phyloP scores from a whole-genome alignment of 2,797 vertebrate genomes.

The Tapirus indicus region DNA sequence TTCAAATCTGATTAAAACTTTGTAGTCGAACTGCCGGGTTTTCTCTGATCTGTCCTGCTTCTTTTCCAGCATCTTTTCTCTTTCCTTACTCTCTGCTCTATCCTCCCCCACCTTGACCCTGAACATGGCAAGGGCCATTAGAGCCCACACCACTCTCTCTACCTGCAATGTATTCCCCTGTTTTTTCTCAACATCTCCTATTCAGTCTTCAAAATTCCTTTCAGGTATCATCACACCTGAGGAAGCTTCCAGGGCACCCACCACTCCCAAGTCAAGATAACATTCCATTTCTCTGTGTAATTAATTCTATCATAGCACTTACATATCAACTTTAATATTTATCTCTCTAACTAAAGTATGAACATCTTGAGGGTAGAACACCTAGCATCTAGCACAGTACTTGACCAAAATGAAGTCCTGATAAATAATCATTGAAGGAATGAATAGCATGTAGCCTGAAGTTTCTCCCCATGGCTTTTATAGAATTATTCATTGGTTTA shows the following conservation, averaged over 20 bases:
- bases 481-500: conserved; percentile 33
- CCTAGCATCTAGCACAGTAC: background rate
- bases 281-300: conserved; percentile 32
- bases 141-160: background rate
- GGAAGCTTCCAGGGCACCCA: background rate
- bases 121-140: background rate
- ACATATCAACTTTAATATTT: background rate
- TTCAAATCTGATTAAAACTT: background rate
- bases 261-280: background rate
- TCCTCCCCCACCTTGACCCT: background rate
- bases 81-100: background rate
- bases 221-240: background rate
- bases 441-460: background rate
- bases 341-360: background rate
- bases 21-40: background rate
- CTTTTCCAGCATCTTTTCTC: conserved; percentile 25
- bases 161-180: background rate
- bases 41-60: background rate
- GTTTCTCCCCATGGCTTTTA: background rate
- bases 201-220: background rate
- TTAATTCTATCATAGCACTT: conserved; percentile 1
- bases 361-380: conserved; percentile 17
- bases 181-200: background rate
- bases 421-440: conserved; percentile 31
- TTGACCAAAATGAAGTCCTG: conserved; percentile 25